Evolutionary conservation across 2,113 vertebrate genomes (phyloP).

Genomic region (Stigmatopora argus): DNA sequence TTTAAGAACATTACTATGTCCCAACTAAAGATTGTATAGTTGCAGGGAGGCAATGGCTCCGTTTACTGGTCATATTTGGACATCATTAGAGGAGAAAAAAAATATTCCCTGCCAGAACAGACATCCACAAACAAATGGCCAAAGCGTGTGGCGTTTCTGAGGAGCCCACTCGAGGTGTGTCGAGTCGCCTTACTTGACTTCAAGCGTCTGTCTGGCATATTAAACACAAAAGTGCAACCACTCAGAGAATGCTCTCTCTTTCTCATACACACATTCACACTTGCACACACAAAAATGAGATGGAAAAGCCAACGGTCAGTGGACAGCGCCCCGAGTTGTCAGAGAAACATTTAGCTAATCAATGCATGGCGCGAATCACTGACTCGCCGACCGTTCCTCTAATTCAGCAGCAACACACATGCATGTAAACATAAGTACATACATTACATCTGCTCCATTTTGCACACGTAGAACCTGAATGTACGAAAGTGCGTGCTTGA

Average conservation of each 20-base stretch:
- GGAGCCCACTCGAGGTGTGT: conserved; percentile 52
- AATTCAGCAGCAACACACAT: conserved; percentile 63
- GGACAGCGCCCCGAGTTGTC: conserved; percentile 42
- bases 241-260: neutral
- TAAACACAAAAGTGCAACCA: neutral
- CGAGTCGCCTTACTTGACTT: conserved; percentile 42
- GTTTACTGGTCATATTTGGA: conserved; percentile 50
- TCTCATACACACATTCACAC: neutral
- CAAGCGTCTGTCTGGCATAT: conserved; percentile 20
- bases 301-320: conserved; percentile 48
- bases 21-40: conserved; percentile 36
- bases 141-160: conserved; percentile 19
- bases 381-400: conserved; percentile 47
- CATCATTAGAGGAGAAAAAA: conserved; percentile 31
- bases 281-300: neutral
- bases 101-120: conserved; percentile 41
- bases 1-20: conserved; percentile 56
- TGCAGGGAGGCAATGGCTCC: conserved; percentile 52
- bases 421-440: conserved; percentile 68
- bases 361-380: conserved; percentile 52
- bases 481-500: conserved; percentile 90
- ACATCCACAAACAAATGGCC: conserved; percentile 49
- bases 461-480: conserved; percentile 70
- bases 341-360: conserved; percentile 30
- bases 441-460: conserved; percentile 63